Evolutionary conservation across 2,888 invertebrate species (phyloP).

Genomic region (Troides oblongomaculatus): DNA sequence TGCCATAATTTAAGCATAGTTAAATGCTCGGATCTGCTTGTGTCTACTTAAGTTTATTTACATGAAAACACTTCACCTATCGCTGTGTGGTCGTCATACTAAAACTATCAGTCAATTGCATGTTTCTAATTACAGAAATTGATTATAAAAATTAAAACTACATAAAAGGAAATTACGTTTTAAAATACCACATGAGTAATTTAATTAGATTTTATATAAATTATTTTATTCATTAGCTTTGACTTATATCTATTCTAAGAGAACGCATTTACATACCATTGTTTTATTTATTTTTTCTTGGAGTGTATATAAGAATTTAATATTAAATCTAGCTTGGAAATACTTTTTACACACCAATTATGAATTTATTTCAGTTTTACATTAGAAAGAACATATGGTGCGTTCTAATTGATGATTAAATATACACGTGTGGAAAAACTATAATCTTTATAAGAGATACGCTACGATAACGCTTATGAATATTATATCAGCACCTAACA

Average conservation of each 20-base stretch:
- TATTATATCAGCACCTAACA: not conserved
- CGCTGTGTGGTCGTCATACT: constrained; percentile 40
- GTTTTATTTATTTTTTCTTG: not conserved
- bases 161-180: constrained; percentile 15
- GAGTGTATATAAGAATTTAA: not conserved
- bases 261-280: constrained; percentile 23
- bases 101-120: constrained; percentile 74
- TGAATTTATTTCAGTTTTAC: not conserved
- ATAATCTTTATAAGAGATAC: not conserved
- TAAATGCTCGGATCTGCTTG: constrained; percentile 13
- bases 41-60: constrained; percentile 43
- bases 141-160: constrained; percentile 43
- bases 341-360: not conserved
- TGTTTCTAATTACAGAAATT: constrained; percentile 41
- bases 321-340: too few relatives aligned
- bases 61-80: constrained; percentile 38
- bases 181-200: constrained; percentile 10
- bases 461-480: not conserved
- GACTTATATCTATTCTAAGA: not conserved
- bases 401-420: not conserved
- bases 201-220: constrained; percentile 10
- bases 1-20: constrained; percentile 49
- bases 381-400: not conserved
- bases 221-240: not conserved
- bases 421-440: not conserved